Conservation (phyloP, 2,113 vertebrate species). For the Ptilorrhoa leucosticta region DNA sequence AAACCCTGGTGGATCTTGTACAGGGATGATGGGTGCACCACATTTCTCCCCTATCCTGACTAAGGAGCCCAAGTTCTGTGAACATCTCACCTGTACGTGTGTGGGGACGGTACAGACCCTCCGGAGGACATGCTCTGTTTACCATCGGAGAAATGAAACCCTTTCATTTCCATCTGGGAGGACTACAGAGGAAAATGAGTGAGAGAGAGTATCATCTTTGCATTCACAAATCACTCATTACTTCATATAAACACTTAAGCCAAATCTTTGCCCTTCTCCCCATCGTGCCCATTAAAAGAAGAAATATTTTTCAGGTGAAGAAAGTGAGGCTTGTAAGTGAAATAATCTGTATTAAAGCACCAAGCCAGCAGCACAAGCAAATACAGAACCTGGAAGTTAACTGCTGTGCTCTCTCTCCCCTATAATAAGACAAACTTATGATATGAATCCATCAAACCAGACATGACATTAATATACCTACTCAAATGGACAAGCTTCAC, state of each 20-base stretch:
- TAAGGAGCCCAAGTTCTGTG: neutral
- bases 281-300: neutral
- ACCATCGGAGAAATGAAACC: slow-evolving; percentile 91
- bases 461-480: slow-evolving; percentile 56
- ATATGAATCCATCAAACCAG: slow-evolving; percentile 50
- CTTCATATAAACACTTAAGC: neutral
- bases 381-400: slow-evolving; percentile 23
- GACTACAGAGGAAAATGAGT: slow-evolving; percentile 63
- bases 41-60: neutral
- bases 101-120: slow-evolving; percentile 72
- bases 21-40: neutral
- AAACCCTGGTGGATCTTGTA: neutral
- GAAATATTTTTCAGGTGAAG: slow-evolving; percentile 13
- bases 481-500: slow-evolving; percentile 56
- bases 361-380: slow-evolving; percentile 45
- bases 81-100: slow-evolving; percentile 84
- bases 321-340: neutral
- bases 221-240: neutral
- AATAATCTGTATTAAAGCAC: slow-evolving; percentile 4
- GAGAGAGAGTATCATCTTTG: neutral
- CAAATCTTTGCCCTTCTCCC: slow-evolving; percentile 17
- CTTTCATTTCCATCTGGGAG: slow-evolving; percentile 96
- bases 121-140: slow-evolving; percentile 88
- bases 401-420: slow-evolving; percentile 29
- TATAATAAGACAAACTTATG: slow-evolving; percentile 8